Evolutionary conservation across 2,888 invertebrate species (phyloP), one percentile per base, ranked within the genome.

Genomic region (Corythucha ciliata): DNA sequence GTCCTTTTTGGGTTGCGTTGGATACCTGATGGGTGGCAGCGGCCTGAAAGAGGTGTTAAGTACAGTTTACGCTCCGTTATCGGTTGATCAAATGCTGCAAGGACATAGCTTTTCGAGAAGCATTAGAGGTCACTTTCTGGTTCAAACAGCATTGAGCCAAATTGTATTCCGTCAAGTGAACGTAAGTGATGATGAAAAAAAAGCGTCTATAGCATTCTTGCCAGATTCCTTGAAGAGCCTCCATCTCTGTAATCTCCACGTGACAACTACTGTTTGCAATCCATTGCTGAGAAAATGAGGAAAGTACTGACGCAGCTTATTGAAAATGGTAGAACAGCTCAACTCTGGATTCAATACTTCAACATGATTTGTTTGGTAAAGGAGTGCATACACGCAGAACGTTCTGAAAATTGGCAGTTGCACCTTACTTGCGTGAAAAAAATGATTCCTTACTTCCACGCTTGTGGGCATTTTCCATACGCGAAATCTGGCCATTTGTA

Each of bases 21-120:
- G 45, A 3, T 44, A 44, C 44, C 3, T 44, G 7, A 44, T 44
- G 44, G 27, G 7, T 12, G 67, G 66, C 52, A 68, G 67, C 54
- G 68, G 68, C 6, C 25, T 69, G 12, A 64, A 65, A 57, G 66
- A 68, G 55, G 48, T 57, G 8, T 54, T 62, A 8, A n/a, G n/a
- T n/a, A n/a, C n/a, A n/a, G n/a, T n/a, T n/a, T n/a, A n/a, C n/a
- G n/a, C n/a, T n/a, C 8, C 29, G 5, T 56, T 55, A 36, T 61
- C 62, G 8, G 56, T 58, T 14, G 63, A 62, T 3, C 62, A 64
- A 60, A 61, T 63, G 53, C 40, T 66, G 10, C 41, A 54, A 33
- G 64, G 66, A 4, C 62, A 64, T 51, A 63, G 64, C 20, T 64
- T 63, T 53, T 29, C 60, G 1, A 50, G 63, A 21, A 62, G 60